phyloP scores from a whole-genome alignment of 2,888 invertebrate species.

The Cabera pusaria region DNA sequence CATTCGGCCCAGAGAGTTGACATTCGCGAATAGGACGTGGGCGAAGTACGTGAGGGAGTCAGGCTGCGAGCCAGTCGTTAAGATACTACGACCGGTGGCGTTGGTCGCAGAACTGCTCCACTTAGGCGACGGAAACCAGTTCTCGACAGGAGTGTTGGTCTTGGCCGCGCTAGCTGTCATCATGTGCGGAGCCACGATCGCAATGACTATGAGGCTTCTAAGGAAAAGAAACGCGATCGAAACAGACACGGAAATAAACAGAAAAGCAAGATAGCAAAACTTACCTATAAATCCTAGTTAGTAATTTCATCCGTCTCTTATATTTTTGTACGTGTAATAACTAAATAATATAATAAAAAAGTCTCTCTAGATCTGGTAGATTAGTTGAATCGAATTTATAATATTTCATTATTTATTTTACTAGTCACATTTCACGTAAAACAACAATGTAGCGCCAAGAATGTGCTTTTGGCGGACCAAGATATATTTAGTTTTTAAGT shows the following conservation, averaged over 20 bases:
- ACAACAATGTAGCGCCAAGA: slow-evolving; percentile 5
- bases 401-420: slow-evolving; percentile 33
- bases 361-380: slow-evolving; percentile 36
- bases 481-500: slow-evolving; percentile 36
- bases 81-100: slow-evolving; percentile 72
- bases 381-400: slow-evolving; percentile 36
- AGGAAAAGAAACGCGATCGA: slow-evolving; percentile 42
- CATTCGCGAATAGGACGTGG: slow-evolving; percentile 86
- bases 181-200: slow-evolving; percentile 54
- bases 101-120: slow-evolving; percentile 52
- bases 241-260: slow-evolving; percentile 54
- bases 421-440: slow-evolving; percentile 43
- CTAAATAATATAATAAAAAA: too few species aligned
- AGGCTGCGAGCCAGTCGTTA: slow-evolving; percentile 82
- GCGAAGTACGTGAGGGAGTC: slow-evolving; percentile 88
- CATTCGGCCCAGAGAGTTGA: slow-evolving; percentile 82
- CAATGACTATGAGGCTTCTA: slow-evolving; percentile 65
- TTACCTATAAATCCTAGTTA: not conserved
- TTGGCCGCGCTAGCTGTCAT: slow-evolving; percentile 59
- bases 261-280: slow-evolving; percentile 59
- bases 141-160: slow-evolving; percentile 57
- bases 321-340: slow-evolving; percentile 19
- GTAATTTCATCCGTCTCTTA: slow-evolving; percentile 19
- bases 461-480: slow-evolving; percentile 20
- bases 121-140: slow-evolving; percentile 30